phyloP scores from a whole-genome alignment of 2,888 invertebrate genomes.

The Acronicta psi region DNA sequence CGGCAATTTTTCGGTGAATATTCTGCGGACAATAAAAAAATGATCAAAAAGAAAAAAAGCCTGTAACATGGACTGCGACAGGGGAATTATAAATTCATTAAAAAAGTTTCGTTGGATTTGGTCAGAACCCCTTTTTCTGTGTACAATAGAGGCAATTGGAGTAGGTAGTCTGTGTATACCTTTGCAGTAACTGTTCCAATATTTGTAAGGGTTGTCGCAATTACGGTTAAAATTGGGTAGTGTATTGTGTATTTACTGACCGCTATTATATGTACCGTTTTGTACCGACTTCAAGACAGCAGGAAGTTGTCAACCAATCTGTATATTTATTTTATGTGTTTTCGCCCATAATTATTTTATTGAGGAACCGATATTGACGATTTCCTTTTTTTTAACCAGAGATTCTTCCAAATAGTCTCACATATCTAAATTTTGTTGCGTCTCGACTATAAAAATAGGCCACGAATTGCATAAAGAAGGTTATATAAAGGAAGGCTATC shows the following conservation, averaged over 20 bases:
- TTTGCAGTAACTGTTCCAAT: constrained; percentile 22
- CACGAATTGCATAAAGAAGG: no score
- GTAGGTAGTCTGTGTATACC: constrained; percentile 24
- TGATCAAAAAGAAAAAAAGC: constrained; percentile 54
- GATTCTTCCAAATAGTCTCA: no score
- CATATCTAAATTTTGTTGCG: no score
- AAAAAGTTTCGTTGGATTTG: constrained; percentile 66
- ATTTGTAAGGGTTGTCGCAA: constrained; percentile 28
- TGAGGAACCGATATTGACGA: no score
- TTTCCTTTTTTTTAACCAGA: no score
- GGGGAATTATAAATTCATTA: constrained; percentile 70
- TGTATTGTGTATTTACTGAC: not conserved
- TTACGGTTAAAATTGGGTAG: constrained; percentile 1
- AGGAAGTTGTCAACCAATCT: no score
- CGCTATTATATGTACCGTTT: not conserved
- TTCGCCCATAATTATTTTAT: no score
- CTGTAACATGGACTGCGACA: constrained; percentile 54
- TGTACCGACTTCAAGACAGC: no score
- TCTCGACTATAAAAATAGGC: no score
- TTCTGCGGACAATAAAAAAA: constrained; percentile 40
- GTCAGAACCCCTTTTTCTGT: constrained; percentile 61
- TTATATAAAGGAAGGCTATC: no score
- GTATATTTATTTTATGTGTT: no score
- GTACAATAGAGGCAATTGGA: constrained; percentile 42
- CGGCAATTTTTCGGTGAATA: constrained; percentile 36